Evolutionary conservation across 2,888 invertebrate species (phyloP), one percentile per base, ranked within the genome.

Genomic region (Leistus spinibarbis): DNA sequence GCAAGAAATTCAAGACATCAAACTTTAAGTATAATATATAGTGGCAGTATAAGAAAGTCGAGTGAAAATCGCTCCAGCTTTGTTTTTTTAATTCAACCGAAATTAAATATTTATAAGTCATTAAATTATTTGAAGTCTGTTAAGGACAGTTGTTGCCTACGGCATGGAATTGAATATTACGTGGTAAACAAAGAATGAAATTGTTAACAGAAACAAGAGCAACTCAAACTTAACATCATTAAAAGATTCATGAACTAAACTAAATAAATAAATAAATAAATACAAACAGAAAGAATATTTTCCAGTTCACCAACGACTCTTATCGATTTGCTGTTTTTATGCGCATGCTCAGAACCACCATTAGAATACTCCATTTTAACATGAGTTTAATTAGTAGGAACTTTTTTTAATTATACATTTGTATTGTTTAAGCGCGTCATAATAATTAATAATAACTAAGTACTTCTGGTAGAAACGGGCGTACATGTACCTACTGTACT

Each of bases 371-470:
- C 7, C 13, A 40, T 2, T 40, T 10, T 10, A 40, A 10, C 7
- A 40, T 40, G 40, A 40, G 24, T 24, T 23, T 24, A 64, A 64
- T 64, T 64, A 22, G 24, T 23, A 64, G 7, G 16, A 4, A 63
- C 40, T 62, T 22, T 71, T n/a, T 54, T 24, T 54, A 71, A 71
- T 71, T 71, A 71, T 22, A 70, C 62, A 70, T 53, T n/a, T 7
- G n/a, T 64, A 62, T 64, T 70, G 63, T 64, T 19, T 71, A 54
- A 54, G 64, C 71, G 13, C 19, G 64, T 16, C 54, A 64, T 71
- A 71, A 64, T 71, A 40, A 40, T 7, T 40, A 40, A 40, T 70
- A 70, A 70, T 70, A 63, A 70, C 54, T 24, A 70, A 63, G 63
- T 63, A 64, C 40, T 62, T 60, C 69, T 40, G 62, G 62, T 70